Percentiles rank a stretch among this genome's conserved stretches.
phyloP scores from a whole-genome alignment of 2,797 vertebrate genomes.

The Simalia tracyae region DNA sequence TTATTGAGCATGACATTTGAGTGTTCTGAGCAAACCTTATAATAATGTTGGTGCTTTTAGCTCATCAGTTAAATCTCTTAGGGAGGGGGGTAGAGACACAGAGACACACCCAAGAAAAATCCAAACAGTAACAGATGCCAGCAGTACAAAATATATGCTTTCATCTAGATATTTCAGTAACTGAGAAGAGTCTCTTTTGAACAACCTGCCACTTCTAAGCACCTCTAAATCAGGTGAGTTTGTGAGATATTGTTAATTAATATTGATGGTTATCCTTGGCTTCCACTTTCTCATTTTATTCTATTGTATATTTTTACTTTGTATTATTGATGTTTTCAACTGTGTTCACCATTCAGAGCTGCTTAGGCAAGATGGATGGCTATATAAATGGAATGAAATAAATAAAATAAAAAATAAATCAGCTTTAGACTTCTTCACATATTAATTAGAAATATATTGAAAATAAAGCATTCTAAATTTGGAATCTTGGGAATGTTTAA shows the following conservation, averaged over 20 bases:
- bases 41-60: slow-evolving; percentile 6
- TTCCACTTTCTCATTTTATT: background rate
- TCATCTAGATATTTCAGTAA: background rate
- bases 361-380: no score
- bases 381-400: background rate
- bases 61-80: slow-evolving; percentile 8
- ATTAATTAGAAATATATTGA: background rate
- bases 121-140: background rate
- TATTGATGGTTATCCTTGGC: background rate
- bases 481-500: background rate
- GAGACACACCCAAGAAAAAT: background rate
- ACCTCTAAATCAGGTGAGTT: background rate
- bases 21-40: background rate
- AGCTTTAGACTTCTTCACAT: slow-evolving; percentile 2
- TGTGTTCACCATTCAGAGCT: background rate
- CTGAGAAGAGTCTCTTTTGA: slow-evolving; percentile 3
- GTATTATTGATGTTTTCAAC: background rate
- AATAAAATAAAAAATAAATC: background rate
- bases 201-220: background rate
- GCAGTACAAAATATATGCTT: slow-evolving; percentile 4
- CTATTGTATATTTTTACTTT: background rate
- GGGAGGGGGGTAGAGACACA: background rate
- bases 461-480: slow-evolving; percentile 27
- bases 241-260: background rate
- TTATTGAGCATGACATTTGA: background rate